A percentile compares a stretch with the other conserved stretches of the same genome.
phyloP scores from a whole-genome alignment of 2,888 invertebrate genomes.

The Psylliodes chrysocephalus region DNA sequence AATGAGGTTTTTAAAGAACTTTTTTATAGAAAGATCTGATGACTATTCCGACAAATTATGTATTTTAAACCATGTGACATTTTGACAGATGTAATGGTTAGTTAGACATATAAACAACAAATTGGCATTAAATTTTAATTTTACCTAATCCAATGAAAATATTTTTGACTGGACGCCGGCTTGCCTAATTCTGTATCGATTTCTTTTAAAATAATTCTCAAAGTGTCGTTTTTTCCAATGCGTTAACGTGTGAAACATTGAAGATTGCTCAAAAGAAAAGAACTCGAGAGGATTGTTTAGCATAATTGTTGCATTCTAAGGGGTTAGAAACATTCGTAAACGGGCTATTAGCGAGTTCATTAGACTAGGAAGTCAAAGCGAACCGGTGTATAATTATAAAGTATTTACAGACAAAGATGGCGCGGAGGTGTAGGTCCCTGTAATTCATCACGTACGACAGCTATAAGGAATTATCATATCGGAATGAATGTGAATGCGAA shows the following conservation, averaged over 20 bases:
- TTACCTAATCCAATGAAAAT: too few relatives aligned
- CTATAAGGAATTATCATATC: slow-evolving; percentile 63
- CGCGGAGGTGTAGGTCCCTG: slow-evolving; percentile 61
- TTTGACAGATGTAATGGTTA: too few relatives aligned
- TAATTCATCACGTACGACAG: slow-evolving; percentile 64
- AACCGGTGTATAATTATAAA: slow-evolving; percentile 65
- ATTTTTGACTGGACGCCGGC: too few relatives aligned
- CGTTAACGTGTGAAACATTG: background rate
- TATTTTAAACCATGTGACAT: too few relatives aligned
- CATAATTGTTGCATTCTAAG: slow-evolving; percentile 6
- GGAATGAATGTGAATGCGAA: slow-evolving; percentile 49
- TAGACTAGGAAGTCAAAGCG: slow-evolving; percentile 62
- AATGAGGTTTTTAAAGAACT: too few relatives aligned
- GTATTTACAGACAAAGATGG: slow-evolving; percentile 62
- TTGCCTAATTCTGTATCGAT: too few relatives aligned
- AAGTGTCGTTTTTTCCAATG: background rate
- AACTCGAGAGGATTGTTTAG: background rate
- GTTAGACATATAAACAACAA: too few relatives aligned
- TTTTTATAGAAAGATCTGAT: too few relatives aligned
- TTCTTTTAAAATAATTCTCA: background rate
- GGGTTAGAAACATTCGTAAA: slow-evolving; percentile 30
- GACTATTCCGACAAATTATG: too few relatives aligned
- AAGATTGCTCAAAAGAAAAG: background rate
- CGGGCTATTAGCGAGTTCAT: slow-evolving; percentile 62
- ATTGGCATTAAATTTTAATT: too few relatives aligned